Conservation (phyloP, 2,888 invertebrate genomes). For the Andricus quercusramuli region DNA sequence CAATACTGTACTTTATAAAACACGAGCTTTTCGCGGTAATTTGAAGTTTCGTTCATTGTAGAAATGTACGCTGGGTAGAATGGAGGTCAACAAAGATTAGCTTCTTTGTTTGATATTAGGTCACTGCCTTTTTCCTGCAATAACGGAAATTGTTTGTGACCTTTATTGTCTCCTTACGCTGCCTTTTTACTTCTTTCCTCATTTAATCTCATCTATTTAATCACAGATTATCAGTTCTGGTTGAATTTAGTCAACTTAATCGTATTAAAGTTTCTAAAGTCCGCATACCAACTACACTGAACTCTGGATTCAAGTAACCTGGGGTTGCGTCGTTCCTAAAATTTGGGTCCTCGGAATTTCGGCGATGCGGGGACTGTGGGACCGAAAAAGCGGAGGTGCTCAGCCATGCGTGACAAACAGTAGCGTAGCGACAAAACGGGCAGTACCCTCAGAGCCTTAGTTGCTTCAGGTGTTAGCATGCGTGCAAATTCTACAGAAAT, state of each 20-base stretch:
- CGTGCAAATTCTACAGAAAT: too few relatives aligned
- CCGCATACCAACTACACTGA: too few relatives aligned
- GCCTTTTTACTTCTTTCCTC: neutral
- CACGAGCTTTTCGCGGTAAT: conserved; percentile 13
- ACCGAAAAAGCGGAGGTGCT: too few relatives aligned
- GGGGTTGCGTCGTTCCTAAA: too few relatives aligned
- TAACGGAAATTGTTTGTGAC: neutral
- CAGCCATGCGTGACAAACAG: too few relatives aligned
- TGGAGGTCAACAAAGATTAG: conserved; percentile 11
- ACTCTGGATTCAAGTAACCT: too few relatives aligned
- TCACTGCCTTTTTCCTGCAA: neutral
- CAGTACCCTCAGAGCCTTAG: too few relatives aligned
- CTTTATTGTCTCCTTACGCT: neutral
- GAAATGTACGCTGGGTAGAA: neutral
- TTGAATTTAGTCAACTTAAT: neutral
- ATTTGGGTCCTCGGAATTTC: too few relatives aligned
- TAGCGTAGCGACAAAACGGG: too few relatives aligned
- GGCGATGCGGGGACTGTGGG: too few relatives aligned
- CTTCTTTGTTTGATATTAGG: conserved; percentile 1
- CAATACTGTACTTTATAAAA: conserved; percentile 7
- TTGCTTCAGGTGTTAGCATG: too few relatives aligned
- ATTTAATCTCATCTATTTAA: neutral
- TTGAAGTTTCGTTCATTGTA: conserved; percentile 18
- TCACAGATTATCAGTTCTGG: neutral
- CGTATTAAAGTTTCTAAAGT: neutral